Evolutionary conservation across 1,140 invertebrate genomes (phyloP).

Genomic region (Aculops lycopersici): DNA sequence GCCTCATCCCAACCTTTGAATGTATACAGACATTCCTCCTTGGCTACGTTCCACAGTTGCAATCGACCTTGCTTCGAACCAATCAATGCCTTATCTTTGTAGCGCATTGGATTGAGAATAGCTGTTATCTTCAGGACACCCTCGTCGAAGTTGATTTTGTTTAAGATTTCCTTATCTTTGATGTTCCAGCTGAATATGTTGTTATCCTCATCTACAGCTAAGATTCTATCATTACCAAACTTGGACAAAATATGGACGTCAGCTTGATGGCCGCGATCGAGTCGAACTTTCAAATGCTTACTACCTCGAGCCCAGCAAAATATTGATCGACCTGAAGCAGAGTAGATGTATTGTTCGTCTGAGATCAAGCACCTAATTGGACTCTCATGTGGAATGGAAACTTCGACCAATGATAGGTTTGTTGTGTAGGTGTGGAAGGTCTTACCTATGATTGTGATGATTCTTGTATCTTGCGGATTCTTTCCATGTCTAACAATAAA

Average conservation of each 20-base stretch:
- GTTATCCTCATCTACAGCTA: slow-evolving; percentile 40
- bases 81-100: slow-evolving; percentile 73
- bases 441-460: slow-evolving; percentile 5
- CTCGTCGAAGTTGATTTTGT: slow-evolving; percentile 15
- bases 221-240: slow-evolving; percentile 50
- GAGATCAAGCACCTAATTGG: slow-evolving; percentile 47
- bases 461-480: slow-evolving; percentile 6
- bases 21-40: slow-evolving; percentile 35
- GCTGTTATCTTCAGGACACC: slow-evolving; percentile 37
- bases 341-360: slow-evolving; percentile 47
- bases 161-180: slow-evolving; percentile 15
- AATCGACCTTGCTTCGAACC: slow-evolving; percentile 54
- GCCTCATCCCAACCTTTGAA: slow-evolving; percentile 40
- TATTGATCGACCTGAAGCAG: slow-evolving; percentile 35
- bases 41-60: slow-evolving; percentile 64
- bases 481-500: slow-evolving; percentile 8
- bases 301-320: slow-evolving; percentile 49
- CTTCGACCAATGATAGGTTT: slow-evolving; percentile 7
- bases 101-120: slow-evolving; percentile 56
- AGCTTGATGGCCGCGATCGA: slow-evolving; percentile 28
- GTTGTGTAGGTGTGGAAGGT: slow-evolving; percentile 8
- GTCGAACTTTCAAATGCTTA: slow-evolving; percentile 1
- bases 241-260: slow-evolving; percentile 40
- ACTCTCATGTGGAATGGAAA: slow-evolving; percentile 14
- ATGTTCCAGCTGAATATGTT: slow-evolving; percentile 54